A percentile compares a stretch with the other conserved stretches of the same genome.
Conservation (phyloP, 2,113 vertebrate species). For the Clarias batrachus region DNA sequence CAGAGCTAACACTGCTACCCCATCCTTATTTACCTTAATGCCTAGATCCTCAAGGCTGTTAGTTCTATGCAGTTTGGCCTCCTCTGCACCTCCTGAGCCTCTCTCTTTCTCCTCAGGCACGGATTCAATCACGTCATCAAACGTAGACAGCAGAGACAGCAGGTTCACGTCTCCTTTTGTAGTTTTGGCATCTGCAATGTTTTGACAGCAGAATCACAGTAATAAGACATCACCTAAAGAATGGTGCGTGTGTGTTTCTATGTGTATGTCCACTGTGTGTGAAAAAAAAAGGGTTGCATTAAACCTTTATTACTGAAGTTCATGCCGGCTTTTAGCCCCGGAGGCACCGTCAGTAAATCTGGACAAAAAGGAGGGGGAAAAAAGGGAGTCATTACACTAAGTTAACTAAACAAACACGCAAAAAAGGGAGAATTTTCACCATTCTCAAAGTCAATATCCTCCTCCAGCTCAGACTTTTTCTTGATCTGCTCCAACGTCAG, state of each 20-base stretch:
- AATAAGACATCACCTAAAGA: background rate
- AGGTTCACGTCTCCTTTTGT: constrained; percentile 76
- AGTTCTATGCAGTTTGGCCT: constrained; percentile 67
- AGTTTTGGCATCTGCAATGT: constrained; percentile 60
- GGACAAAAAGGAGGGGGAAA: background rate
- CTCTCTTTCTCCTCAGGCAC: constrained; percentile 64
- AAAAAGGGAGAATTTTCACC: constrained; percentile 60
- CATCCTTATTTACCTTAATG: constrained; percentile 70
- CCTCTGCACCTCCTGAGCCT: constrained; percentile 45
- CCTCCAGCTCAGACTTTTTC: constrained; percentile 73
- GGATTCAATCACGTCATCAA: constrained; percentile 72
- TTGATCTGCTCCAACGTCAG: constrained; percentile 82
- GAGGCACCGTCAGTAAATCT: constrained; percentile 82
- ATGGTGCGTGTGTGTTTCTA: background rate
- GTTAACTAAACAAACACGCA: background rate
- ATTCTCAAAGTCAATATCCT: constrained; percentile 84
- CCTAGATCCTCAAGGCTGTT: constrained; percentile 88
- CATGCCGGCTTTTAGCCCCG: constrained; percentile 82
- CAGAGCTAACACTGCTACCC: background rate
- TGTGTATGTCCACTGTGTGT: background rate
- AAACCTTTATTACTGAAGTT: constrained; percentile 80
- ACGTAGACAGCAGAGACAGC: constrained; percentile 75
- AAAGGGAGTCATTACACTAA: background rate
- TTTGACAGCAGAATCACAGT: background rate
- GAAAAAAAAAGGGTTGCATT: background rate